These are phyloP conservation scores for Eubucco bourcierii DNA, from an alignment of 2,113 vertebrate species.

Conservation along the genomic window DNA sequence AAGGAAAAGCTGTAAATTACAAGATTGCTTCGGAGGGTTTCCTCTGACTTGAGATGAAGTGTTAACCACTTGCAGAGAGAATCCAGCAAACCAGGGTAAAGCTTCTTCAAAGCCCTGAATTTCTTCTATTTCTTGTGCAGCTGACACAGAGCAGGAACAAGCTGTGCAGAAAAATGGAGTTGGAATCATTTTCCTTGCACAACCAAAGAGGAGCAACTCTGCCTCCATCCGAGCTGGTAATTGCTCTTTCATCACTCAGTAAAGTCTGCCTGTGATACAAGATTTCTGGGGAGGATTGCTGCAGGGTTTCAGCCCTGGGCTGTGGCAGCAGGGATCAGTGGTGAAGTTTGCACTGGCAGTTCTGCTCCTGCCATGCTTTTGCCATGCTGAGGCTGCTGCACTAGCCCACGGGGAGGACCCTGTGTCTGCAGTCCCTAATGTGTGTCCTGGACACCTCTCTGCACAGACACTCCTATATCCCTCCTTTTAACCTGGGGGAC, in stretches of 20 bases:
- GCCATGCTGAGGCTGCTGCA: accelerated
- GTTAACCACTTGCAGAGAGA: neutral
- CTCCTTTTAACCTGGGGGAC: neutral
- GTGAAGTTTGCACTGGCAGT: accelerated
- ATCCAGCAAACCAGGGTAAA: neutral
- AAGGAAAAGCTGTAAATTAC: conserved; percentile 57
- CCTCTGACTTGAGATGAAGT: neutral
- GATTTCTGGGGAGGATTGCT: neutral
- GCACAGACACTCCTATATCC: accelerated
- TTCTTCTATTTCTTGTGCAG: neutral
- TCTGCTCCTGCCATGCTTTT: neutral
- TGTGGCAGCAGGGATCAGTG: accelerated
- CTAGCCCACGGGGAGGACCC: neutral
- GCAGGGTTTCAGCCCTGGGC: neutral
- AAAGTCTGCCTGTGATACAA: neutral
- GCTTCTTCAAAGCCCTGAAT: neutral
- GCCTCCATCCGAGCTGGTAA: neutral
- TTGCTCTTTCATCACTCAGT: neutral
- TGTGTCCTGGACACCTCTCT: neutral
- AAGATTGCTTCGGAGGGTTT: conserved; percentile 37
- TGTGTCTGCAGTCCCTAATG: accelerated
- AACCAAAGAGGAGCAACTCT: neutral
- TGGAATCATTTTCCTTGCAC: neutral
- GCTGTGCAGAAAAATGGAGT: neutral
- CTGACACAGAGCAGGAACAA: accelerated